Evolutionary conservation across 2,888 invertebrate species (phyloP), one percentile per base, ranked within the genome.

Genomic region (Augiades crinisus): DNA sequence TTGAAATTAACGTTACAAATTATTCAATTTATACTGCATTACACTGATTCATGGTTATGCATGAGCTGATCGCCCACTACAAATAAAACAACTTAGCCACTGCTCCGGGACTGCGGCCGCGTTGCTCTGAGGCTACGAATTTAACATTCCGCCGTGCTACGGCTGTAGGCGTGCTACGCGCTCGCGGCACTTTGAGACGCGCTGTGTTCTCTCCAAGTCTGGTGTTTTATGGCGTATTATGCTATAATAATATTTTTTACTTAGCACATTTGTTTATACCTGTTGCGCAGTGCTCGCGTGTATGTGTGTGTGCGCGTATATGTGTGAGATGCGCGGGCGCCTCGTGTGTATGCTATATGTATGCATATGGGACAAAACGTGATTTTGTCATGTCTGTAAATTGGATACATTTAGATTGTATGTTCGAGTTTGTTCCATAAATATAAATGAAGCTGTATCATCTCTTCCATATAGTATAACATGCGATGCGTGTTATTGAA

Each of bases 201-300:
- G 55, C 62, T 56, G 57, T 58, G 62, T 41, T 37, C 43, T 56
- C 63, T 65, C 68, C 70, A 70, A 64, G 59, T 68, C 69, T 73
- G 68, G 81, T 85, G 82, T 87, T 87, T 87, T 87, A 89, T 85
- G 81, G 83, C 80, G 69, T 78, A 86, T 85, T 84, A 87, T 81
- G 74, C 74, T 77, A 80, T 83, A 86, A 86, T 87, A 84, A 85
- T 87, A 87, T 86, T 86, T 88, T 87, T 88, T 86, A 87, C 87
- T 88, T 87, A 86, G 85, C 87, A 85, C 86, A 81, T 83, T 78
- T 76, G 81, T 82, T 75, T 76, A 76, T 78, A 72, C 71, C 61
- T 59, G 66, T 66, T 66, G 60, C 41, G 57, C 30, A 14, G 54
- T 30, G 55, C 30, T n/a, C n/a, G n/a, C 21, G 51, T 17, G 59